Conservation (phyloP, 2,888 invertebrate species). For the Linyphia triangularis region DNA sequence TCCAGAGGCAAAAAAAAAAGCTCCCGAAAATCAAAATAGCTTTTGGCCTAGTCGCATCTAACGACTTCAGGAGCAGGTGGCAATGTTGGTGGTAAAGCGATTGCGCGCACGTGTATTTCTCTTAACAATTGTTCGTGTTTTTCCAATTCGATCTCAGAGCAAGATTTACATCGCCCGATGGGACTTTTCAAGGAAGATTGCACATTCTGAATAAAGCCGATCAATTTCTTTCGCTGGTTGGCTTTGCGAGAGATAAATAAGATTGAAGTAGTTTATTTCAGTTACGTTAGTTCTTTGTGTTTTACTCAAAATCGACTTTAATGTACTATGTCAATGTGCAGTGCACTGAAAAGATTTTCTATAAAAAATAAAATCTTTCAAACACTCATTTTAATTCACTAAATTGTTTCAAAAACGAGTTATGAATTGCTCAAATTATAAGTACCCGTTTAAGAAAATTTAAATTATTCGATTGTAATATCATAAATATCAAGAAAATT, state of each 20-base stretch:
- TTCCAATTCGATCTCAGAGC: slow-evolving; percentile 22
- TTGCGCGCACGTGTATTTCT: slow-evolving; percentile 33
- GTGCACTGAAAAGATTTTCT: too few species aligned
- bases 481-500: too few species aligned
- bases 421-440: too few species aligned
- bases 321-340: too few species aligned
- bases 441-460: too few species aligned
- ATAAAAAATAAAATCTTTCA: too few species aligned
- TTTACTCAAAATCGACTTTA: too few species aligned
- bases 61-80: slow-evolving; percentile 30
- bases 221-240: neutral
- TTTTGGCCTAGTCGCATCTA: neutral
- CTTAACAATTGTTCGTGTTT: slow-evolving; percentile 1
- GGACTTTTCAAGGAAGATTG: slow-evolving; percentile 9
- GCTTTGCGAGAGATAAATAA: neutral
- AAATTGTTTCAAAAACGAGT: too few species aligned
- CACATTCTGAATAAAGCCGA: neutral
- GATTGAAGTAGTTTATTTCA: neutral
- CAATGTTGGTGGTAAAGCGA: slow-evolving; percentile 9
- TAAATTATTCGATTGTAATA: too few species aligned
- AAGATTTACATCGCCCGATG: slow-evolving; percentile 42
- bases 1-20: neutral
- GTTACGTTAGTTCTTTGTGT: neutral
- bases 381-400: too few species aligned
- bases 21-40: slow-evolving; percentile 17